A percentile compares a stretch with the other conserved stretches of the same genome.
Conservation (phyloP, 2,797 vertebrate genomes). For the Amniataba percoides region DNA sequence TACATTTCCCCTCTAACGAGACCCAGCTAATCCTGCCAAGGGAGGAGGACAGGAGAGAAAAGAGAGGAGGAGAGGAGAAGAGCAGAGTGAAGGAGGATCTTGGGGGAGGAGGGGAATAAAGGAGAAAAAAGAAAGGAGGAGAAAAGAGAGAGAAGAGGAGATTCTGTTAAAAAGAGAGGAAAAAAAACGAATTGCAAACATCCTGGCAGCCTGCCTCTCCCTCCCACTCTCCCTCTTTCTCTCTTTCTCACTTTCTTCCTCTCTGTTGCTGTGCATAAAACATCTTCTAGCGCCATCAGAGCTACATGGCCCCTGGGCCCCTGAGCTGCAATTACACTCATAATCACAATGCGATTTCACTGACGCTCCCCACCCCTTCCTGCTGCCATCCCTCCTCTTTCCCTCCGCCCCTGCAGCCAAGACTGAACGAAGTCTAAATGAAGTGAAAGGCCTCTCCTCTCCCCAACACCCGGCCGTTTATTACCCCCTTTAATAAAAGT, state of each 20-base stretch:
- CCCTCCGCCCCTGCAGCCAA: constrained; percentile 78
- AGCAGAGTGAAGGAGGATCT: constrained; percentile 47
- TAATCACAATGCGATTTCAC: constrained; percentile 94
- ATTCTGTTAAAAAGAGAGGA: constrained; percentile 29
- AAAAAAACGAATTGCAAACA: constrained; percentile 40
- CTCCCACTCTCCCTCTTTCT: constrained; percentile 65
- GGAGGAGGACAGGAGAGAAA: constrained; percentile 88
- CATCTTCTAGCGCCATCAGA: constrained; percentile 88
- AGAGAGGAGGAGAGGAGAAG: constrained; percentile 54
- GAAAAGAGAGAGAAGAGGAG: constrained; percentile 50
- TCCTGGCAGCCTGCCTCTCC: constrained; percentile 69
- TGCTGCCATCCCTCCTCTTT: constrained; percentile 69
- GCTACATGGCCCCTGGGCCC: constrained; percentile 94
- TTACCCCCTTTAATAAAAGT: constrained; percentile 90
- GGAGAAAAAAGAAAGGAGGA: constrained; percentile 30
- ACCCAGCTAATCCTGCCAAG: constrained; percentile 95
- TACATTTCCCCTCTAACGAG: constrained; percentile 97
- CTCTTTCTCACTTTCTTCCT: constrained; percentile 62
- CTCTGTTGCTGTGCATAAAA: constrained; percentile 85
- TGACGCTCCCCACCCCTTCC: constrained; percentile 87
- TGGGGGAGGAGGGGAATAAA: constrained; percentile 37
- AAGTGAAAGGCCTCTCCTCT: constrained; percentile 91
- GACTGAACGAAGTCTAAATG: constrained; percentile 92
- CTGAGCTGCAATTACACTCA: constrained; percentile 94
- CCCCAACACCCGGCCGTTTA: constrained; percentile 86